A percentile compares a stretch with the other conserved stretches of the same genome.
These are phyloP conservation scores for Pinctada fucata DNA, from an alignment of 2,888 invertebrate species.

Conservation along the genomic window DNA sequence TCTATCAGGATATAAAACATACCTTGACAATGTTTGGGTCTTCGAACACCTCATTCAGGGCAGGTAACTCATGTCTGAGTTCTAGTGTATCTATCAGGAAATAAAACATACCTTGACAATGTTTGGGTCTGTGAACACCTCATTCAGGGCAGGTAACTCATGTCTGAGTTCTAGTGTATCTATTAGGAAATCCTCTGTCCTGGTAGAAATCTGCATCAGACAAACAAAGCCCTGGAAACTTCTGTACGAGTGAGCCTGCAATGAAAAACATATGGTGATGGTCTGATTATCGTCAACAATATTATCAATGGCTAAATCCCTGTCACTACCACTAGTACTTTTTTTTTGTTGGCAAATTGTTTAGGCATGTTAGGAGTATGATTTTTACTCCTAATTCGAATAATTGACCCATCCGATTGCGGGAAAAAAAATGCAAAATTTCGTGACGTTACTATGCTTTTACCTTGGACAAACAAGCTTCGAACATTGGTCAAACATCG, in stretches of 20 bases:
- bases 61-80: slow-evolving; percentile 88
- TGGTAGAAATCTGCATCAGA: slow-evolving; percentile 93
- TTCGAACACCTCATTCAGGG: slow-evolving; percentile 92
- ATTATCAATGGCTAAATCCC: too few species aligned
- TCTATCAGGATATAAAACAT: slow-evolving; percentile 93
- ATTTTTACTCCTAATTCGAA: too few species aligned
- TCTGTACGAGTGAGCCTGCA: slow-evolving; percentile 91
- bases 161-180: slow-evolving; percentile 91
- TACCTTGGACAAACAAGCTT: too few species aligned
- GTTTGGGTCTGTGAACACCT: slow-evolving; percentile 91
- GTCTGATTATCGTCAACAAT: too few species aligned
- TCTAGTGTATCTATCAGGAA: slow-evolving; percentile 92
- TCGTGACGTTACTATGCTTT: too few species aligned
- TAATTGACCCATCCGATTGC: too few species aligned
- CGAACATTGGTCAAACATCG: too few species aligned
- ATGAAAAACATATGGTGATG: too few species aligned
- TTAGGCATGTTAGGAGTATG: too few species aligned
- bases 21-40: slow-evolving; percentile 93
- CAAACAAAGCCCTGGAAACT: slow-evolving; percentile 96
- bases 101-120: slow-evolving; percentile 91
- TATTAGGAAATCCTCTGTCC: slow-evolving; percentile 88
- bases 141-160: slow-evolving; percentile 89
- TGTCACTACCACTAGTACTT: too few species aligned
- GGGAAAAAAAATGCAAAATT: too few species aligned
- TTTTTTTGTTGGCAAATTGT: too few species aligned